Base-by-base conservation (phyloP, 2,113 vertebrate species). In the Corythaixoides concolor region DNA sequence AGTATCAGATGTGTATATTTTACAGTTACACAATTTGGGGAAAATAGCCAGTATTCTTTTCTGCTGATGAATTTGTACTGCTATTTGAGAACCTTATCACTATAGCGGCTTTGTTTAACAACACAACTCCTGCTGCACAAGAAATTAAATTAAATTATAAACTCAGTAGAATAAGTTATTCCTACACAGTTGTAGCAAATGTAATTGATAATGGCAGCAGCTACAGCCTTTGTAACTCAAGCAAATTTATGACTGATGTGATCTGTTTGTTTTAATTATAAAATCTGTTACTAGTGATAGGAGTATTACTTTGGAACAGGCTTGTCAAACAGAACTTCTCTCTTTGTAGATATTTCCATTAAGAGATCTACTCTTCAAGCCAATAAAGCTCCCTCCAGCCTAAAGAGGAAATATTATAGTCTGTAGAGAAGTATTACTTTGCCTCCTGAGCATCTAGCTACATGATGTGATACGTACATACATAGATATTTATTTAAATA, bases 181-280 rank as follows among this genome's bases (percentile, higher is more conserved):
- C 37, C 26, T 66, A 84, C 55, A 55, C 3, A 81, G 12, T 18
- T 77, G 15, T 12, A 86, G 13, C 32, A 92, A 93, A 93, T n/a
- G 6, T 67, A 90, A 77, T 84, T 66, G 28, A 24, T 86, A 88
- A 63, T 55, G 60, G 52, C 76, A 88, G 75, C 62, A 84, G 28
- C 59, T 85, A 66, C 28, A 95, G 39, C 27, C n/a, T 84, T 88
- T 5, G 2, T n/a, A 62, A 22, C 9, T 67, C 15, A 70, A 90
- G 66, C 9, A 1, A 74, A 62, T 77, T 78, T 90, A 60, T 43
- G 23, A 90, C 12, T 21, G 23, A 55, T 70, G 15, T 15, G 68
- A 63, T 86, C 55, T 70, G 35, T 79, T 85, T 75, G 22, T 68
- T 97, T 83, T 78, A 93, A 74, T 96, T 90, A 77, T 55, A 70